These are phyloP conservation scores for Erpornis zantholeuca DNA, from an alignment of 2,113 vertebrate species.

Conservation along the genomic window DNA sequence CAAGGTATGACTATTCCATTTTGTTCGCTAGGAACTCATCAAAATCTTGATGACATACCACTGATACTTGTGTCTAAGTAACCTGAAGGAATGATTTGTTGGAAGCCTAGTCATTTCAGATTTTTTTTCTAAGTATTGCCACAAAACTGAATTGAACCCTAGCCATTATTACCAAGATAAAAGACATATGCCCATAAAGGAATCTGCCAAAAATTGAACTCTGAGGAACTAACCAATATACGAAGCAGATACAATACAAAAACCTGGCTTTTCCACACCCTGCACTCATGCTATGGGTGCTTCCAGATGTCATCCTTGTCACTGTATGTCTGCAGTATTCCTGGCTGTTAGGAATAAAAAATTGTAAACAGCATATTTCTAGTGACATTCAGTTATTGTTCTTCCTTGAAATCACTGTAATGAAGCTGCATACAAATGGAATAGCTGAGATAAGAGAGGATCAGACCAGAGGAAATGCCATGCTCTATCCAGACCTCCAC, in stretches of 20 bases:
- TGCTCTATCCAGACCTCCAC: neutral
- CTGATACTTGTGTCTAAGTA: neutral
- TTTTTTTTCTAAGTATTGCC: neutral
- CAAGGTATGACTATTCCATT: neutral
- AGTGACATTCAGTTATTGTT: neutral
- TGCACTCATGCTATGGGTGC: neutral
- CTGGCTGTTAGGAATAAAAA: neutral
- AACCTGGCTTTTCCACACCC: neutral
- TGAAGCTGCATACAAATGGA: neutral
- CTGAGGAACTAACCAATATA: neutral
- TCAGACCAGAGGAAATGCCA: neutral
- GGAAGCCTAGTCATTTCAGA: neutral
- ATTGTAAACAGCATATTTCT: neutral
- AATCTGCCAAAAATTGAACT: neutral
- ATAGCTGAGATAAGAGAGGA: neutral
- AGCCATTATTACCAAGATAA: neutral
- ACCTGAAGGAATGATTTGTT: neutral
- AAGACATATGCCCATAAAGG: neutral
- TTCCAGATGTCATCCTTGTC: neutral
- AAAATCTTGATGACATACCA: neutral
- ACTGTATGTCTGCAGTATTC: neutral
- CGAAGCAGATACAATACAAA: neutral
- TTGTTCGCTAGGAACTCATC: neutral
- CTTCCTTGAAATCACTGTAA: neutral
- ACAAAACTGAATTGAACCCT: neutral